Conservation (phyloP, 2,888 invertebrate genomes). For the Ramazzottius varieornatus region DNA sequence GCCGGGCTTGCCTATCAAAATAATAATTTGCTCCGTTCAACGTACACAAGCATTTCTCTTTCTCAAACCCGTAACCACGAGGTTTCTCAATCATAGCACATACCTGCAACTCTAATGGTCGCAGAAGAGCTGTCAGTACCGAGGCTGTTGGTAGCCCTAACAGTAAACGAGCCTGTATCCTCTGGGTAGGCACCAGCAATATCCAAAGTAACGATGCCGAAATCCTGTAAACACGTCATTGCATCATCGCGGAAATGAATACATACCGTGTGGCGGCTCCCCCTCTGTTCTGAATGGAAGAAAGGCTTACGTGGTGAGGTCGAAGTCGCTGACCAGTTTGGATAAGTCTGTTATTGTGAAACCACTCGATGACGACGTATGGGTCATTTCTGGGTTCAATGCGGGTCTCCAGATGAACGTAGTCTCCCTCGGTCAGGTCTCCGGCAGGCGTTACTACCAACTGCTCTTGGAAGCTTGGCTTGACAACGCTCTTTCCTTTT, state of each 20-base stretch:
- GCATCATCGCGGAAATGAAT: no score
- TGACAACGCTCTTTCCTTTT: background rate
- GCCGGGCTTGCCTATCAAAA: background rate
- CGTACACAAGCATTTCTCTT: no score
- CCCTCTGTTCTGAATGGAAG: no score
- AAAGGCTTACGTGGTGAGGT: background rate
- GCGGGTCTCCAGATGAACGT: slow-evolving; percentile 1
- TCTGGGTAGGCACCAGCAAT: background rate
- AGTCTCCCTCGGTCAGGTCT: background rate
- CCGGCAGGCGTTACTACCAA: background rate
- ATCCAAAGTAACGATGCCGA: slow-evolving; percentile 2
- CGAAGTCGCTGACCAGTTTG: background rate
- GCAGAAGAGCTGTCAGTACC: background rate
- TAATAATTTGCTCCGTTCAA: no score
- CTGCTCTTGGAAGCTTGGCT: background rate
- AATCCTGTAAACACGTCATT: no score
- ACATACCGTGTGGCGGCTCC: no score
- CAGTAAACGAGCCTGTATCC: background rate
- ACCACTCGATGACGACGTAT: background rate
- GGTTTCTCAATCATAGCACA: no score
- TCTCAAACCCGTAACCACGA: background rate
- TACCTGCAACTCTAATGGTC: background rate
- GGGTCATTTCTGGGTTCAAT: background rate
- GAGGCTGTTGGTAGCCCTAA: background rate
- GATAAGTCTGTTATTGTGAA: background rate